These are phyloP conservation scores for Metaphire vulgaris DNA, from an alignment of 1,140 invertebrate species.

Conservation along the genomic window DNA sequence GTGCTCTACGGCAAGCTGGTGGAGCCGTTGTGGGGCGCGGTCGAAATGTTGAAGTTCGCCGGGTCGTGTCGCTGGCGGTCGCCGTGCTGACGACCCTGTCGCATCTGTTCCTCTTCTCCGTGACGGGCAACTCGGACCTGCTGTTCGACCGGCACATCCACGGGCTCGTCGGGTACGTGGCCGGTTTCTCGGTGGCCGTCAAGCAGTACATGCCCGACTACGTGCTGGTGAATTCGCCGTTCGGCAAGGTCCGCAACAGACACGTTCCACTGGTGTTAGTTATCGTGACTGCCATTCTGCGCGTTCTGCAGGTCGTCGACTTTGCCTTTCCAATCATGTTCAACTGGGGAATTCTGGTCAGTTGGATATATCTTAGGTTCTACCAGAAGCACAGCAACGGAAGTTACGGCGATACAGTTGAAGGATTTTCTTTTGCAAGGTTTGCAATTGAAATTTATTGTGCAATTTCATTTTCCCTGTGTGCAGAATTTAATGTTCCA, in stretches of 20 bases:
- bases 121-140: slow-evolving; percentile 75
- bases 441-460: too few species aligned
- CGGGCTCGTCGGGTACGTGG: slow-evolving; percentile 58
- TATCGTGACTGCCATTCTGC: slow-evolving; percentile 68
- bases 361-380: slow-evolving; percentile 93
- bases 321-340: slow-evolving; percentile 95
- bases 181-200: slow-evolving; percentile 78
- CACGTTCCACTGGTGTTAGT: slow-evolving; percentile 80
- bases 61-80: slow-evolving; percentile 80
- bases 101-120: slow-evolving; percentile 80
- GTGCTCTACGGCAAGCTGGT: slow-evolving; percentile 89
- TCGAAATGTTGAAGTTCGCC: slow-evolving; percentile 92
- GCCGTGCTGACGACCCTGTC: slow-evolving; percentile 72
- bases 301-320: slow-evolving; percentile 74
- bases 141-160: slow-evolving; percentile 87
- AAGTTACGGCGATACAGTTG: slow-evolving; percentile 83
- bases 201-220: slow-evolving; percentile 97
- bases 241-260: slow-evolving; percentile 76
- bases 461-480: too few species aligned
- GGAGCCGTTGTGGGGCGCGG: slow-evolving; percentile 89
- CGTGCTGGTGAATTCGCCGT: slow-evolving; percentile 73
- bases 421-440: slow-evolving; percentile 94
- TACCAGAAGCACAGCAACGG: slow-evolving; percentile 92
- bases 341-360: slow-evolving; percentile 75
- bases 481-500: too few species aligned